Conservation (phyloP, 2,113 vertebrate species). For the Sylvietta virens region DNA sequence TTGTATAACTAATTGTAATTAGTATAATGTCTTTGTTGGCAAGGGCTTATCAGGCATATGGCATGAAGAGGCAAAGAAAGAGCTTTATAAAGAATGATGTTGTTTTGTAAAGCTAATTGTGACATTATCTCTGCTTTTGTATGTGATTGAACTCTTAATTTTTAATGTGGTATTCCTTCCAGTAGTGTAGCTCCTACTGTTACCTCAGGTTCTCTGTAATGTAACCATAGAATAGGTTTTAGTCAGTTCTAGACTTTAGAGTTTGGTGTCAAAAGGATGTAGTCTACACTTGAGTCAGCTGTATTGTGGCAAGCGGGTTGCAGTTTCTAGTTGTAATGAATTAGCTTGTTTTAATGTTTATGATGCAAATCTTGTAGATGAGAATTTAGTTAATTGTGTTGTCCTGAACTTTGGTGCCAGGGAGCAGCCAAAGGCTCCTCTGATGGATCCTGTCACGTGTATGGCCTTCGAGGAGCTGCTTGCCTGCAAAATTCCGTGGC, state of each 20-base stretch:
- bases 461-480: background rate
- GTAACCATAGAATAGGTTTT: background rate
- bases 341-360: background rate
- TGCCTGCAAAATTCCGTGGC: background rate
- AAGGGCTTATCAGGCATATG: slow-evolving; percentile 61
- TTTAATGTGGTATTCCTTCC: slow-evolving; percentile 52
- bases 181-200: background rate
- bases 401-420: background rate
- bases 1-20: slow-evolving; percentile 69
- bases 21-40: slow-evolving; percentile 67
- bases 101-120: slow-evolving; percentile 60
- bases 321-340: background rate
- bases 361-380: background rate
- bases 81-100: slow-evolving; percentile 10
- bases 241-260: background rate
- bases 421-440: background rate
- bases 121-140: slow-evolving; percentile 34
- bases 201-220: slow-evolving; percentile 13
- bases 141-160: slow-evolving; percentile 59
- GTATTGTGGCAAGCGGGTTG: background rate
- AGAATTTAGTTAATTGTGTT: background rate
- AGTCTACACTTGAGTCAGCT: background rate
- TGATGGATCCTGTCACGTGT: background rate
- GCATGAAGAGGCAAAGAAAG: slow-evolving; percentile 36
- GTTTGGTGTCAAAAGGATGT: background rate